Evolutionary conservation across 2,888 invertebrate species (phyloP), one percentile per base, ranked within the genome.

Genomic region (Malacosoma neustria): DNA sequence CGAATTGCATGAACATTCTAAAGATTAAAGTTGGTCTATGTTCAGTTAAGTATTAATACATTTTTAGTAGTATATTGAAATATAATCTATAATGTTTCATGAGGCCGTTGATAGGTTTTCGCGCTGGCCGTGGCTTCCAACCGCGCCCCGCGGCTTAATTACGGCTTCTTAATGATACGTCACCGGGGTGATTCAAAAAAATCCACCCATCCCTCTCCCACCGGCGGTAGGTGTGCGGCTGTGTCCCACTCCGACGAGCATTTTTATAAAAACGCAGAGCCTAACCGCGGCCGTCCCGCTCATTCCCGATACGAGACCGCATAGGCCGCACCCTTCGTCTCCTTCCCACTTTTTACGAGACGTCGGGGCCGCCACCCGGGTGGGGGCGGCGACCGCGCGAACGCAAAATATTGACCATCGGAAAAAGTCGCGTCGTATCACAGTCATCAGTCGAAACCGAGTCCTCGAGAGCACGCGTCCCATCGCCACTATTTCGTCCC

Each of bases 341-440:
- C 87, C 80, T 84, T 86, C 80, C 75, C 85, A 73, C 86, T 87
- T 87, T 87, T 86, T 86, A 86, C 86, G 86, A 86, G 86, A 87
- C 85, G 81, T 67, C 77, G 85, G 81, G 82, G 79, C 79, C 77
- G 72, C 79, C 70, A 70, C 70, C 77, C 75, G 77, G 69, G 81
- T 75, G 82, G 80, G 72, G 81, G 84, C 79, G 82, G 80, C 76
- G 77, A 82, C 80, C 80, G 72, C 80, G 82, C 77, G 80, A 85
- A 85, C 85, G 82, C 85, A 81, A 87, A 87, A 87, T 87, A 87
- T 87, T 87, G 87, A 87, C 86, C 87, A 87, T 86, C 81, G 86
- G 85, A 87, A 86, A 86, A 86, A 86, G 84, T 84, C 84, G 81
- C 80, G 75, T 80, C 85, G 84, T 82, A 86, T 85, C 86, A 81